Conservation (phyloP, 2,797 vertebrate genomes). For the Macroramphosus scolopax region DNA sequence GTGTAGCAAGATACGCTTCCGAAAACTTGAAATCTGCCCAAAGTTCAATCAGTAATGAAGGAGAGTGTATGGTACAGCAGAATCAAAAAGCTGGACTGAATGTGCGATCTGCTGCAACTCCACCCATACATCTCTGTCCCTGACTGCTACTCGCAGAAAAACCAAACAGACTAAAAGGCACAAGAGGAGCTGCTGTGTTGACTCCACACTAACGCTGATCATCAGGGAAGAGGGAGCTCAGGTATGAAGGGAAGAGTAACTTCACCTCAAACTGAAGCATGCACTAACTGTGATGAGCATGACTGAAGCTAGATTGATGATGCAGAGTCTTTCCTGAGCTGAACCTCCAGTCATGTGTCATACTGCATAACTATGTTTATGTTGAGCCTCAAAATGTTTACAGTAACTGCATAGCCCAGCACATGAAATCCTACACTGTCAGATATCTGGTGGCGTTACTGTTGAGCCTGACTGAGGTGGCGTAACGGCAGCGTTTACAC, state of each 20-base stretch:
- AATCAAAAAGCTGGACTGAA: not conserved
- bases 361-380: not conserved
- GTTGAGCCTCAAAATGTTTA: conserved; percentile 22
- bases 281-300: conserved; percentile 23
- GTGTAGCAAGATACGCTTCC: too few relatives aligned
- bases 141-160: not conserved
- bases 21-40: too few relatives aligned
- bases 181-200: not conserved
- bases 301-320: conserved; percentile 25
- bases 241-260: too few relatives aligned
- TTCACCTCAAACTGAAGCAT: not conserved
- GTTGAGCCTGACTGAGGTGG: too few relatives aligned
- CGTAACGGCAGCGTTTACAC: conserved; percentile 4
- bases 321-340: too few relatives aligned
- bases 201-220: too few relatives aligned
- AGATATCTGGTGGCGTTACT: too few relatives aligned
- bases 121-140: too few relatives aligned
- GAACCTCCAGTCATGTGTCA: not conserved
- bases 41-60: too few relatives aligned
- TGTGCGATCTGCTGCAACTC: too few relatives aligned
- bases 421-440: too few relatives aligned
- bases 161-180: not conserved
- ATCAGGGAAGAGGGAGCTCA: too few relatives aligned
- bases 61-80: not conserved
- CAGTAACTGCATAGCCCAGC: conserved; percentile 13